Evolutionary conservation across 2,797 vertebrate species (phyloP).

Genomic region (Avahi laniger): DNA sequence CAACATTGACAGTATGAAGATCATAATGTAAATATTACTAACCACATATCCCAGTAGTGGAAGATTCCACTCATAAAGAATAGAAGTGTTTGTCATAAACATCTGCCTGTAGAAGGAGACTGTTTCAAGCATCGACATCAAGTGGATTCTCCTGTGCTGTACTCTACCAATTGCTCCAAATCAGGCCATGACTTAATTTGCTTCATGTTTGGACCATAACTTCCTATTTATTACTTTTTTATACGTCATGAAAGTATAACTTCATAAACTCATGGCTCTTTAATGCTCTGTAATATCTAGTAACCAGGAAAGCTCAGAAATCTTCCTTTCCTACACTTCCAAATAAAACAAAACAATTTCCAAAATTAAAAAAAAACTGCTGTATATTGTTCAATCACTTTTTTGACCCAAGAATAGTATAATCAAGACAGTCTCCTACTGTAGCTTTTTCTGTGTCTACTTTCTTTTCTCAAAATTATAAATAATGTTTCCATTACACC

Average conservation of each 20-base stretch:
- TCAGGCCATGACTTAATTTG: background rate
- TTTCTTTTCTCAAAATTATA: slow-evolving; percentile 42
- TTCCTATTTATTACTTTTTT: slow-evolving; percentile 34
- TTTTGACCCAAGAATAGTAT: background rate
- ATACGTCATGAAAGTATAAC: background rate
- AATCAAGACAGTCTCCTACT: background rate
- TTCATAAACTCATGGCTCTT: background rate
- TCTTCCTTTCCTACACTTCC: background rate
- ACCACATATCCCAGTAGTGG: background rate
- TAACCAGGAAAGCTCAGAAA: background rate
- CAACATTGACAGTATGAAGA: background rate
- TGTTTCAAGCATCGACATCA: background rate
- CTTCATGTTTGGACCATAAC: slow-evolving; percentile 2
- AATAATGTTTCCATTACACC: background rate
- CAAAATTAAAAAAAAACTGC: background rate
- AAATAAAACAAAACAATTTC: slow-evolving; percentile 7
- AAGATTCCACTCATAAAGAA: background rate
- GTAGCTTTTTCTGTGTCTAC: background rate
- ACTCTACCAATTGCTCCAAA: background rate
- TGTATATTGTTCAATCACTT: background rate
- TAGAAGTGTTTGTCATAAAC: background rate
- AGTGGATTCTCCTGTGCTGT: background rate
- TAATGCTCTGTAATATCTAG: background rate
- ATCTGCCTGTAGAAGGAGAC: background rate
- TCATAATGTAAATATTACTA: background rate